Percentiles rank a stretch among this genome's conserved stretches.
Conservation (phyloP, 1,140 invertebrate species). For the Euura saliciscinereae region DNA sequence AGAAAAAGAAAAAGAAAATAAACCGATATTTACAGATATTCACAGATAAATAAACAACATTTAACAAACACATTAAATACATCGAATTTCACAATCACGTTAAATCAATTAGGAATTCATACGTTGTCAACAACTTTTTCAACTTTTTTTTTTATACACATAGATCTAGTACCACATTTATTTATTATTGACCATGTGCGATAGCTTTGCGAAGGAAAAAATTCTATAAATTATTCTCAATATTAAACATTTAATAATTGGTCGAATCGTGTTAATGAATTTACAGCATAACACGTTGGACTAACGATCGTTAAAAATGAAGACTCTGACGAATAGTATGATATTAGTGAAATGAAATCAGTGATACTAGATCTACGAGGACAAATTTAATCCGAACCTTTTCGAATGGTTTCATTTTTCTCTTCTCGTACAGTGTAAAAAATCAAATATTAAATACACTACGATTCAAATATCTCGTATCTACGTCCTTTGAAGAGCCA, state of each 20-base stretch:
- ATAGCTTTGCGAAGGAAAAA: background rate
- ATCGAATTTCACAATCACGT: background rate
- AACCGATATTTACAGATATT: conserved; percentile 13
- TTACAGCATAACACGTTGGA: no score
- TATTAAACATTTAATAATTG: no score
- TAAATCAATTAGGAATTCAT: background rate
- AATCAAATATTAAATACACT: background rate
- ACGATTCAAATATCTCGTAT: background rate
- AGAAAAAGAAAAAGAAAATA: conserved; percentile 10
- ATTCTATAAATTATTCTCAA: background rate
- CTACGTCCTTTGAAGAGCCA: background rate
- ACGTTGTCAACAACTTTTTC: no score
- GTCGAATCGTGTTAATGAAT: no score
- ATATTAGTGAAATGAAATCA: no score
- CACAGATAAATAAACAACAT: conserved; percentile 13
- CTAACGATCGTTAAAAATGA: no score
- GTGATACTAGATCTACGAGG: no score
- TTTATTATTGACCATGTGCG: background rate
- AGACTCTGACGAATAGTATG: no score
- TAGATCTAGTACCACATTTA: background rate
- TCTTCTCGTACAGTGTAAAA: background rate
- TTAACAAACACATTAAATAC: background rate
- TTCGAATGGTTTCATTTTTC: no score
- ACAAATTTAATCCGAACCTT: no score
- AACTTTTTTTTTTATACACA: background rate